phyloP scores from a whole-genome alignment of 37 sponge, comb jelly and placozoan genomes.

The Diacarnus erythraeanus region DNA sequence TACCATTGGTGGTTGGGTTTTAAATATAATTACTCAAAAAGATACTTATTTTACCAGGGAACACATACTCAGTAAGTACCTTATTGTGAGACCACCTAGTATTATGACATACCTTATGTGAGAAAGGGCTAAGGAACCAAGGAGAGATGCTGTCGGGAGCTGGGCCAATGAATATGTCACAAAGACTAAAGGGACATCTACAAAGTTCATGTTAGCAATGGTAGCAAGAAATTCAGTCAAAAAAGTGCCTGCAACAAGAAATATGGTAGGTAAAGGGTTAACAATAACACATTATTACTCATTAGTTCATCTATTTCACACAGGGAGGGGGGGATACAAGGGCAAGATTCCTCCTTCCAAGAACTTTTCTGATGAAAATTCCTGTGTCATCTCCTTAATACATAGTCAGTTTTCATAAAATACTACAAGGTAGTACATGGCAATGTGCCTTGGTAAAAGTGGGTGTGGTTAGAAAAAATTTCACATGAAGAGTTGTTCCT shows the following conservation, averaged over 20 bases:
- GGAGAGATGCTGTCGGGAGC: constrained; percentile 28
- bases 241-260: constrained; percentile 34
- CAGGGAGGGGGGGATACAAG: not conserved
- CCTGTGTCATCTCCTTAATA: no score
- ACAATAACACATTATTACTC: not conserved
- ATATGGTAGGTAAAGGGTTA: not conserved
- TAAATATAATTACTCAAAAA: no score
- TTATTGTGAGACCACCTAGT: no score
- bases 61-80: not conserved
- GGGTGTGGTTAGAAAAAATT: no score
- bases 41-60: no score
- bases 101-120: constrained; percentile 60
- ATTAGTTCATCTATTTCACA: no score
- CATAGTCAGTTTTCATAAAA: no score
- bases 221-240: constrained; percentile 23
- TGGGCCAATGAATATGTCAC: constrained; percentile 45
- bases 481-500: not conserved
- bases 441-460: no score
- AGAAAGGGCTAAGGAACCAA: constrained; percentile 19
- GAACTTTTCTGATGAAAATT: no score
- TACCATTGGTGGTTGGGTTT: no score
- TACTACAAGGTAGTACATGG: no score
- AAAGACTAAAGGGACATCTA: constrained; percentile 59
- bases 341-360: no score
- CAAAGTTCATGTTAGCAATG: constrained; percentile 5